Evolutionary conservation across 2,888 invertebrate species (phyloP).

Genomic region (Criorhina ranunculi): DNA sequence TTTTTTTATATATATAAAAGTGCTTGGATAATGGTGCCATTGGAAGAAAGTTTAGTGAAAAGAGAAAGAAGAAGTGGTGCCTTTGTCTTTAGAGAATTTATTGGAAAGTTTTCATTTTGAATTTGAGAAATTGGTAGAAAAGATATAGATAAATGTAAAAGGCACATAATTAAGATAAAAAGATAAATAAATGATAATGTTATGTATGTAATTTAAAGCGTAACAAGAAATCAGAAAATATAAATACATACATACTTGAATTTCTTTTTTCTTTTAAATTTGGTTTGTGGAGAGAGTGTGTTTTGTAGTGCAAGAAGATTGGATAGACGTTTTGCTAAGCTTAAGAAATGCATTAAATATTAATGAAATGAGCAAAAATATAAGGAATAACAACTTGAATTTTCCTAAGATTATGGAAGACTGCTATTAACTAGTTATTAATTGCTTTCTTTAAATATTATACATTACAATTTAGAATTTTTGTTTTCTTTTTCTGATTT

Average conservation of each 20-base stretch:
- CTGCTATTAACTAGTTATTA: conserved; percentile 78
- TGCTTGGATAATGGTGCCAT: conserved; percentile 72
- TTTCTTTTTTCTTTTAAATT: conserved; percentile 14
- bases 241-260: too few relatives aligned
- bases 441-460: conserved; percentile 62
- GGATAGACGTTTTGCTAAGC: conserved; percentile 35
- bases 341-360: conserved; percentile 33
- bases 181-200: neutral
- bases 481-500: conserved; percentile 16
- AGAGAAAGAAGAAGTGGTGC: conserved; percentile 53
- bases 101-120: conserved; percentile 22
- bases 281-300: conserved; percentile 66
- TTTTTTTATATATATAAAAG: conserved; percentile 45
- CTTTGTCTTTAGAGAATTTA: conserved; percentile 51
- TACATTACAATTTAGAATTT: conserved; percentile 61
- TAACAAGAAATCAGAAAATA: conserved; percentile 21
- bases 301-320: conserved; percentile 55
- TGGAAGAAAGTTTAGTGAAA: conserved; percentile 61
- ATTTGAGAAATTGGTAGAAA: conserved; percentile 32
- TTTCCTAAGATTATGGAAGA: conserved; percentile 79
- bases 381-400: conserved; percentile 50
- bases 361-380: conserved; percentile 21
- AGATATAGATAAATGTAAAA: conserved; percentile 32
- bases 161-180: conserved; percentile 49
- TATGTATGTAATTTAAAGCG: conserved; percentile 2